A percentile compares a stretch with the other conserved stretches of the same genome.
These are phyloP conservation scores for Camponotus pennsylvanicus DNA, from an alignment of 1,140 invertebrate genomes.

Conservation along the genomic window DNA sequence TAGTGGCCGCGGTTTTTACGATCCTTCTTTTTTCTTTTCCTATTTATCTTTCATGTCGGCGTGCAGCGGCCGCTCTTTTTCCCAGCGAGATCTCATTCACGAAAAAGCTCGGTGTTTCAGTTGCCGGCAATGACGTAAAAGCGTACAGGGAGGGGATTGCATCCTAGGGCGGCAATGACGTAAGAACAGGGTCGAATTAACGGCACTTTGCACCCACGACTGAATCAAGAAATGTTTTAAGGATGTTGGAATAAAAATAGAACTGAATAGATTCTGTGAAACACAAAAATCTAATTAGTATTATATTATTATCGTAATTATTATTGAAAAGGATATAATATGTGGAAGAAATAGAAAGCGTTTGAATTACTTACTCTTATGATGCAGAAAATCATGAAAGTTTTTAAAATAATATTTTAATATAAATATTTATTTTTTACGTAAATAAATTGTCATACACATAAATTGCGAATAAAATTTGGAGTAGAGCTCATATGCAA, in stretches of 20 bases:
- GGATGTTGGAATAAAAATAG: not conserved
- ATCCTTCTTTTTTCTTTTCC: constrained; percentile 23
- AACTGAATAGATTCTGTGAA: not conserved
- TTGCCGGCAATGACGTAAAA: constrained; percentile 64
- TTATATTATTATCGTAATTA: not conserved
- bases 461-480: not conserved
- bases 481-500: not conserved
- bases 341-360: not conserved
- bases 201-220: constrained; percentile 12
- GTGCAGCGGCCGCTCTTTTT: constrained; percentile 10
- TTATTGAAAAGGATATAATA: not conserved
- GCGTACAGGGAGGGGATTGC: constrained; percentile 3
- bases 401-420: not conserved
- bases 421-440: not conserved
- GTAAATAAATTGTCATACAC: not conserved
- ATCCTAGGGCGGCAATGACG: constrained; percentile 62
- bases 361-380: not conserved
- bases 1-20: constrained; percentile 23
- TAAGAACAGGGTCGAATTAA: constrained; percentile 65
- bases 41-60: constrained; percentile 49
- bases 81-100: constrained; percentile 57
- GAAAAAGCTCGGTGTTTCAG: constrained; percentile 58
- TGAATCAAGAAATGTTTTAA: not conserved
- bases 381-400: not conserved
- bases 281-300: not conserved